Conservation (phyloP, 2,797 vertebrate species). For the Helicolenus hilgendorfi region DNA sequence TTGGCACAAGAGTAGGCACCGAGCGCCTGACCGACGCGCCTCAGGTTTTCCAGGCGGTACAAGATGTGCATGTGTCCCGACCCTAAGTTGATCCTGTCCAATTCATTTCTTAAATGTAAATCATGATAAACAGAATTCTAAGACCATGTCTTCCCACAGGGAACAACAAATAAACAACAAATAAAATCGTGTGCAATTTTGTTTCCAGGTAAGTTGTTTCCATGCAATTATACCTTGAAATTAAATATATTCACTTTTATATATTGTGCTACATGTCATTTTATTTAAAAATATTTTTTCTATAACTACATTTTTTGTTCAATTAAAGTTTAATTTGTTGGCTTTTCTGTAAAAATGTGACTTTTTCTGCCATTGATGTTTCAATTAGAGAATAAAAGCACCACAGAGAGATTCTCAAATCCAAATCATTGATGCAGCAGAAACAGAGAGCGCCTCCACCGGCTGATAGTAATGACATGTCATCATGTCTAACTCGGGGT, state of each 20-base stretch:
- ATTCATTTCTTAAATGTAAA: not conserved
- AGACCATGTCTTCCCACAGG: not conserved
- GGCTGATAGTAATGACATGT: conserved; percentile 73
- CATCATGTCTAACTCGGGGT: conserved; percentile 54
- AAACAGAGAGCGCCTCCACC: conserved; percentile 1
- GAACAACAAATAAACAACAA: not conserved
- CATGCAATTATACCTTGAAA: not conserved
- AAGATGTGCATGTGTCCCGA: no score
- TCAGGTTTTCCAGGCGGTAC: no score
- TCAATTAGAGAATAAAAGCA: not conserved
- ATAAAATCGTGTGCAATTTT: not conserved
- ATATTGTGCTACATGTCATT: not conserved
- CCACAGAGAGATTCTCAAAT: not conserved
- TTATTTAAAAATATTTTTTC: not conserved
- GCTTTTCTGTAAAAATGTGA: not conserved
- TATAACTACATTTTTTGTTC: not conserved
- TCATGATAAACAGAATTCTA: not conserved
- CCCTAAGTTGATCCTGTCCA: not conserved
- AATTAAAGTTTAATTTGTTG: not conserved
- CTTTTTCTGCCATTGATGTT: not conserved
- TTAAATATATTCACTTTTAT: not conserved
- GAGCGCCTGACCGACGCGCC: no score
- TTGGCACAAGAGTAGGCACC: no score
- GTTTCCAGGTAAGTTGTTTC: not conserved
- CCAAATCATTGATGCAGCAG: not conserved